A percentile compares a stretch with the other conserved stretches of the same genome.
phyloP scores from a whole-genome alignment of 2,888 invertebrate genomes.

The Rhagophthalmus giganteus region DNA sequence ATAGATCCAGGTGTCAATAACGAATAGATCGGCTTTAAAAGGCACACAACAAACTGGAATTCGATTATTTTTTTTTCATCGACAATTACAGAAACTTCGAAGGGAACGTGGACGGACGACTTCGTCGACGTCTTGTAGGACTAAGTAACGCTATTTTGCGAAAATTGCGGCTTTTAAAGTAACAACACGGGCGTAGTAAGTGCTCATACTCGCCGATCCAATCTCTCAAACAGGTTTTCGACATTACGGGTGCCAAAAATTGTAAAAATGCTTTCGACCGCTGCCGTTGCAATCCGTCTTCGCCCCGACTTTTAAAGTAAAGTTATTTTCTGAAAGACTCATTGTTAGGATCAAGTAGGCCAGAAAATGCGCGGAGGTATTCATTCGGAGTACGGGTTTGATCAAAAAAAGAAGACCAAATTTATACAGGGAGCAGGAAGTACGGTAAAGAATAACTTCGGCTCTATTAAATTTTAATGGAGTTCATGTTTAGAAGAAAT shows the following conservation, averaged over 20 bases:
- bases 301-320: constrained; percentile 40
- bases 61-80: too few species aligned
- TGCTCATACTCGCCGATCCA: constrained; percentile 33
- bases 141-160: constrained; percentile 36
- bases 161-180: constrained; percentile 43
- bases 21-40: constrained; percentile 13
- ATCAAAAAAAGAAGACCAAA: constrained; percentile 21
- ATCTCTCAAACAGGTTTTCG: constrained; percentile 39
- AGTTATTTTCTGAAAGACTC: constrained; percentile 39
- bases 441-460: constrained; percentile 16
- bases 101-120: constrained; percentile 6
- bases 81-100: too few species aligned
- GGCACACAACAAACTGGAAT: constrained; percentile 1
- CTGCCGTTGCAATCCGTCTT: constrained; percentile 41
- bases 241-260: constrained; percentile 37
- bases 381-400: constrained; percentile 19
- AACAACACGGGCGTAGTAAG: constrained; percentile 37
- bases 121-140: constrained; percentile 20
- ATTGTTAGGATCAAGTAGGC: constrained; percentile 41
- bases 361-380: constrained; percentile 41
- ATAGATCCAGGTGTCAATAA: constrained; percentile 17
- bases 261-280: constrained; percentile 41
- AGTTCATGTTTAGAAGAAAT: constrained; percentile 24
- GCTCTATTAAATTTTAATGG: constrained; percentile 28
- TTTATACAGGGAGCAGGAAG: constrained; percentile 19